These are phyloP conservation scores for Tetramorium simillimum DNA, from an alignment of 1,140 invertebrate species.

Conservation along the genomic window DNA sequence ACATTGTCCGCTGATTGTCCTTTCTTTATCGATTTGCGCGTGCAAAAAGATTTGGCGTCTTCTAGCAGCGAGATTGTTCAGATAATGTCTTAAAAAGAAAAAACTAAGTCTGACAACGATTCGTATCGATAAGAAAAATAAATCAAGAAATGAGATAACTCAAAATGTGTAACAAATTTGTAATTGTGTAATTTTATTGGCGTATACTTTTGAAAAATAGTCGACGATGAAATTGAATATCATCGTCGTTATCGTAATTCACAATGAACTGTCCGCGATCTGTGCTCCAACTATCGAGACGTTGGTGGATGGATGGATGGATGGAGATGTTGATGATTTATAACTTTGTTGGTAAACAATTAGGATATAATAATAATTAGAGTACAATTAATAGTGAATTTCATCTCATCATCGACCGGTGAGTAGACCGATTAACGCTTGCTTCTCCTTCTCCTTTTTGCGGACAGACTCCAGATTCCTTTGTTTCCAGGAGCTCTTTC, in stretches of 20 bases:
- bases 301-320: too few species aligned
- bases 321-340: background rate
- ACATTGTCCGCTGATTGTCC: background rate
- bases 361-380: background rate
- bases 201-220: background rate
- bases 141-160: constrained; percentile 1
- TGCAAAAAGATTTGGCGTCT: background rate
- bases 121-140: background rate
- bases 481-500: constrained; percentile 98
- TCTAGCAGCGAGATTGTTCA: background rate
- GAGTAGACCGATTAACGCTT: constrained; percentile 90
- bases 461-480: constrained; percentile 96
- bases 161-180: background rate
- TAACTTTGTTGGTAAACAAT: background rate
- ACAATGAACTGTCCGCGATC: background rate
- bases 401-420: constrained; percentile 84
- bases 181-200: constrained; percentile 32
- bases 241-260: background rate
- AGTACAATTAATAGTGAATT: too few species aligned
- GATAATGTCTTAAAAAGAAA: background rate
- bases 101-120: background rate
- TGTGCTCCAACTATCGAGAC: background rate
- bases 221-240: background rate
- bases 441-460: constrained; percentile 98
- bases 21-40: background rate